These are phyloP conservation scores for Pantherophis vulpinus DNA, from an alignment of 2,797 vertebrate genomes.

Conservation along the genomic window DNA sequence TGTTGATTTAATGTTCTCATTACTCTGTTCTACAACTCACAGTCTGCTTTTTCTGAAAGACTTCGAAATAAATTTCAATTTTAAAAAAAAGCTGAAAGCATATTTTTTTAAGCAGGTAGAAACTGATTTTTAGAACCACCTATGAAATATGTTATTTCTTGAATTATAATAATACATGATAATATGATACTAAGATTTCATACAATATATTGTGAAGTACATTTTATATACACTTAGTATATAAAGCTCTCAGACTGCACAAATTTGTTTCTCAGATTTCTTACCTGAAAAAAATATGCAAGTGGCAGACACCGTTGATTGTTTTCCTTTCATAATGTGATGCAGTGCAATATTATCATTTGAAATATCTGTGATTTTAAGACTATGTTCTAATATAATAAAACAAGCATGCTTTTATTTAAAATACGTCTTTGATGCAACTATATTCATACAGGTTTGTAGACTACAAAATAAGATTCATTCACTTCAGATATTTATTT, in stretches of 20 bases:
- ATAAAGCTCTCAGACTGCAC: neutral
- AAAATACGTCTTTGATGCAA: neutral
- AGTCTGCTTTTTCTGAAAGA: neutral
- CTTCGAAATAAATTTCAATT: neutral
- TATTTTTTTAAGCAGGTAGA: neutral
- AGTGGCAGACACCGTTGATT: neutral
- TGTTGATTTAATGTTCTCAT: constrained; percentile 8
- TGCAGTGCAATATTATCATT: neutral
- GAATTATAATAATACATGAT: neutral
- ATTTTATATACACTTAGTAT: neutral
- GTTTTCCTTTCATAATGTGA: neutral
- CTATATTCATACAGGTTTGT: neutral
- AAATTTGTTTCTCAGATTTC: neutral
- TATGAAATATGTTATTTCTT: neutral
- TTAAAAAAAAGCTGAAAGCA: neutral
- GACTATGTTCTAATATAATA: neutral
- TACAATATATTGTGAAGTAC: neutral
- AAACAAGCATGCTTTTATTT: neutral
- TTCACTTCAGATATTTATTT: neutral
- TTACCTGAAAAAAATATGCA: neutral
- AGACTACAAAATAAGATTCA: neutral
- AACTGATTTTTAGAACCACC: neutral
- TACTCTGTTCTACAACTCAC: neutral
- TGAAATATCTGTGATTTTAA: neutral
- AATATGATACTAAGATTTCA: neutral